Evolutionary conservation across 2,888 invertebrate genomes (phyloP).

Genomic region (Nineta flava): DNA sequence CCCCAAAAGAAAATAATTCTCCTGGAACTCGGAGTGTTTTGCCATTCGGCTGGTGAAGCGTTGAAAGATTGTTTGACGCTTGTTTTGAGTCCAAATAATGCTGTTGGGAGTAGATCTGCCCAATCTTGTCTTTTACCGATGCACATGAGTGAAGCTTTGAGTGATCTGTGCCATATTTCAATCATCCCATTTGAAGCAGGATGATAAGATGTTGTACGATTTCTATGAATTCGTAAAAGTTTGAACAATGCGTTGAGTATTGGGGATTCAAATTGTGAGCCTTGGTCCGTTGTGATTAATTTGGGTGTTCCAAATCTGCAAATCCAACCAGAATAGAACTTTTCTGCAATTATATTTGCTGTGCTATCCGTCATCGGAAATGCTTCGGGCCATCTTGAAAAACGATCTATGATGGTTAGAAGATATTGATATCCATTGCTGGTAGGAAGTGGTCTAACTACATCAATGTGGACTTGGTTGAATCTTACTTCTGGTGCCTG

Average conservation of each 20-base stretch:
- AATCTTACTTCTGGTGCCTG: too few relatives aligned
- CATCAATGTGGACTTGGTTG: neutral
- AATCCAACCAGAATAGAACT: neutral
- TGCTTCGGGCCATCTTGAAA: slow-evolving; percentile 8
- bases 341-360: neutral
- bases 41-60: neutral
- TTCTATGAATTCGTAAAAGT: neutral
- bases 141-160: slow-evolving; percentile 2
- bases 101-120: slow-evolving; percentile 14
- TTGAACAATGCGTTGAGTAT: neutral
- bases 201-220: slow-evolving; percentile 6
- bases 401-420: slow-evolving; percentile 1
- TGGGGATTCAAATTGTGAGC: slow-evolving; percentile 1
- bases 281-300: slow-evolving; percentile 5
- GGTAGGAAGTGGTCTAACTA: slow-evolving; percentile 15
- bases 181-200: slow-evolving; percentile 5
- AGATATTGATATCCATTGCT: slow-evolving; percentile 4
- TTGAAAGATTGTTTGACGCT: slow-evolving; percentile 10
- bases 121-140: slow-evolving; percentile 9
- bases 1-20: neutral
- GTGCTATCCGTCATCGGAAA: neutral
- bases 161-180: slow-evolving; percentile 1
- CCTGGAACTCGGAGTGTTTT: neutral
- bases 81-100: slow-evolving; percentile 15
- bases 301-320: slow-evolving; percentile 9